Conservation (phyloP, 92 coral and sea anemone species). For the Palythoa grandis region DNA sequence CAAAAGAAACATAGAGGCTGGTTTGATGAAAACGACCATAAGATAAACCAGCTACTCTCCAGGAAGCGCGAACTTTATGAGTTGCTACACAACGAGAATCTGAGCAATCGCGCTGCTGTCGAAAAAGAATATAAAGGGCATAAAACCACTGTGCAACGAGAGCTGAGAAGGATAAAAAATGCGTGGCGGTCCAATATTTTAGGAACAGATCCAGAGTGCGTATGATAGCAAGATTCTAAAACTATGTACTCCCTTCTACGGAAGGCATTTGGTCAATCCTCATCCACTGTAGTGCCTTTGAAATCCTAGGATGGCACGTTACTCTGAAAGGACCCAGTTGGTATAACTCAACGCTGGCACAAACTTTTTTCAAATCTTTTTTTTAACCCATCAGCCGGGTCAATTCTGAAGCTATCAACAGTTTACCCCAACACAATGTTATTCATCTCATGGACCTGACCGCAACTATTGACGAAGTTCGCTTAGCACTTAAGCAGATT, state of each 20-base stretch:
- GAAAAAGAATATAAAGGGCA: slow-evolving; percentile 12
- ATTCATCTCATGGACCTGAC: slow-evolving; percentile 36
- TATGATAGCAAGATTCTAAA: slow-evolving; percentile 11
- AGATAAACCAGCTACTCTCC: slow-evolving; percentile 13
- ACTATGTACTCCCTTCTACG: not conserved
- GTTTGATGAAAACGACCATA: slow-evolving; percentile 33
- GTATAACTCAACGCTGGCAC: slow-evolving; percentile 27
- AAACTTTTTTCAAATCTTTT: slow-evolving; percentile 32
- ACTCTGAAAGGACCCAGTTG: not conserved
- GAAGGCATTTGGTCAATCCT: not conserved
- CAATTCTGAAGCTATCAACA: slow-evolving; percentile 14
- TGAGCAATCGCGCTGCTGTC: not conserved
- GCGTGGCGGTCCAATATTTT: slow-evolving; percentile 9
- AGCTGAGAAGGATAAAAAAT: slow-evolving; percentile 24
- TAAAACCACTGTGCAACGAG: slow-evolving; percentile 23
- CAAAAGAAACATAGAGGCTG: slow-evolving; percentile 9
- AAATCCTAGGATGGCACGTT: too few relatives aligned
- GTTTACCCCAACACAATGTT: slow-evolving; percentile 26
- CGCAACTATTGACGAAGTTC: slow-evolving; percentile 19
- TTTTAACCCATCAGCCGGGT: slow-evolving; percentile 35
- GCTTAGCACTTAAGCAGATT: slow-evolving; percentile 6
- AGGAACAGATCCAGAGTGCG: slow-evolving; percentile 2
- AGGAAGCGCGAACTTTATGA: slow-evolving; percentile 6
- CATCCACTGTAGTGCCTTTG: too few relatives aligned
- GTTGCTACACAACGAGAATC: not conserved